These are phyloP conservation scores for Oryzias dopingdopingensis DNA, from an alignment of 2,797 vertebrate species.

Conservation along the genomic window DNA sequence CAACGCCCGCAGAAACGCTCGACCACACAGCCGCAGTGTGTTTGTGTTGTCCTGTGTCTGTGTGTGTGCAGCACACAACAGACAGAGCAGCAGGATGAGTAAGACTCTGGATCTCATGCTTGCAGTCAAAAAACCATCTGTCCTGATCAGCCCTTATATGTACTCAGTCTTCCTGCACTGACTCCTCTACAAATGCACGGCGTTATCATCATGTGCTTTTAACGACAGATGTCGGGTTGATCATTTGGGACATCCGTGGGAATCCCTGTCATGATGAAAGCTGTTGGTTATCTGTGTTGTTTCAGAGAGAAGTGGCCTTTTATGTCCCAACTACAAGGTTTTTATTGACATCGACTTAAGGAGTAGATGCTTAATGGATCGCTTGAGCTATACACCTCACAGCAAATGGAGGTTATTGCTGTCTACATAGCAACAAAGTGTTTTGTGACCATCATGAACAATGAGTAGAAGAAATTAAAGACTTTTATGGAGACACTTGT, in stretches of 20 bases:
- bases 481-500: background rate
- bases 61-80: conserved; percentile 29
- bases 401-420: conserved; percentile 43
- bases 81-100: conserved; percentile 53
- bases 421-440: conserved; percentile 61
- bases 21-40: conserved; percentile 70
- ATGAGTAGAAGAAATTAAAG: background rate
- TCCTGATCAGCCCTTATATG: conserved; percentile 43
- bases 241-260: conserved; percentile 49
- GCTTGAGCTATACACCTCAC: conserved; percentile 25
- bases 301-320: conserved; percentile 33
- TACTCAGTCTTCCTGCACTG: conserved; percentile 1
- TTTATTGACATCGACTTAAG: conserved; percentile 58
- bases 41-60: conserved; percentile 39
- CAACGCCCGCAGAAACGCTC: conserved; percentile 70
- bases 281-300: conserved; percentile 36
- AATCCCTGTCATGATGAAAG: conserved; percentile 40
- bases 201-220: conserved; percentile 45
- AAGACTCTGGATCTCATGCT: conserved; percentile 35
- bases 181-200: conserved; percentile 9
- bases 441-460: background rate
- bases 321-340: conserved; percentile 32
- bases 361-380: conserved; percentile 59
- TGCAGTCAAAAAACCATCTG: conserved; percentile 5
- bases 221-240: conserved; percentile 38